Evolutionary conservation across 2,797 vertebrate genomes (phyloP), one percentile per base, ranked within the genome.

Genomic region (Odontamblyopus lacepedii): DNA sequence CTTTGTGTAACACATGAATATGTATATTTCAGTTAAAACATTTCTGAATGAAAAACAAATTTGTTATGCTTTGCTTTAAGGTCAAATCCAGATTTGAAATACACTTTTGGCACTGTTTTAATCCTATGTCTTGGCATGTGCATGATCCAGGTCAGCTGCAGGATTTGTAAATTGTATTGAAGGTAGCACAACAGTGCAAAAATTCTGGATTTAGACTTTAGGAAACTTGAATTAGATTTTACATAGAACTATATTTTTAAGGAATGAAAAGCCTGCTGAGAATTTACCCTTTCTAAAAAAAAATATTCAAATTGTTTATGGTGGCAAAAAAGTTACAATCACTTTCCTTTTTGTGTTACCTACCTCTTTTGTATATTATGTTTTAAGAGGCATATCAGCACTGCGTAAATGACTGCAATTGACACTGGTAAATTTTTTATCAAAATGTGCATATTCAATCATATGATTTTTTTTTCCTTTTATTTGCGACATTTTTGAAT

Each of bases 181-280:
- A 70, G 66, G 9, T 67, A 66, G 61, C 63, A 77, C 27, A 80
- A 41, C 72, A 41, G 77, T 82, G 29, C 70, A 61, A 38, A 83
- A 73, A 73, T 87, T 82, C 74, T 75, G 76, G 81, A 87, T 82
- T 83, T 78, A 82, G 83, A 83, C 84, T 87, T 85, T 64, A 83
- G 85, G 75, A 86, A 91, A 92, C 92, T 94, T 94, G 92, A 93
- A 93, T 83, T 88, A 63, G 63, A 32, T 86, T 90, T 90, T 89
- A 76, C 88, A 85, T 79, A 85, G 55, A 81, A 72, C 41, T 89
- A 81, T 92, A 91, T 85, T 88, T 84, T 74, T 80, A 84, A 80
- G 59, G 76, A 84, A 85, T 80, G 35, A 81, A 85, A 59, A 86
- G 85, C 91, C 92, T 94, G 91, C 90, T 92, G 92, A 92, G 65